Percentiles rank a stretch among this genome's conserved stretches.
These are phyloP conservation scores for Drosophila phalerata DNA, from an alignment of 2,888 invertebrate species.

Conservation along the genomic window DNA sequence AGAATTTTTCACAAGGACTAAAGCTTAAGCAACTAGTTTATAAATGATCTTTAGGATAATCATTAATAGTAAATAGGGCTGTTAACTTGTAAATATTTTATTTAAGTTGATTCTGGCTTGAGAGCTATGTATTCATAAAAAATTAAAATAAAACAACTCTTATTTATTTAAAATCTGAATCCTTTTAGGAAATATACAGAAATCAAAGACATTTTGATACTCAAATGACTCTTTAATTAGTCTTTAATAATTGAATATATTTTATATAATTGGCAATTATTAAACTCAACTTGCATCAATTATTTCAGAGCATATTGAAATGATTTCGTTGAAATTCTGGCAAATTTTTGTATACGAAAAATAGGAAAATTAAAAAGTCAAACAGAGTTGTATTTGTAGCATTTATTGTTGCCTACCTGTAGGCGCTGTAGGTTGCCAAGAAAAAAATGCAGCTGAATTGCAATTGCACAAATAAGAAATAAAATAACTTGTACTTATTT, in stretches of 20 bases:
- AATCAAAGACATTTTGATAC: neutral
- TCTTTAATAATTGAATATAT: neutral
- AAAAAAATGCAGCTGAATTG: neutral
- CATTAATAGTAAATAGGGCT: too few relatives aligned
- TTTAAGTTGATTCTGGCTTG: too few relatives aligned
- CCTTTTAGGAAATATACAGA: neutral
- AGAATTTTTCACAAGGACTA: too few relatives aligned
- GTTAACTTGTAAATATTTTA: too few relatives aligned
- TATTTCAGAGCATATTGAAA: neutral
- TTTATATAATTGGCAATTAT: neutral
- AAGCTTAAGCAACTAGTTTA: too few relatives aligned
- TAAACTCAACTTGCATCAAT: neutral
- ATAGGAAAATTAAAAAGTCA: neutral
- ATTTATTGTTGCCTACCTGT: conserved; percentile 31
- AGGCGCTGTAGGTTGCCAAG: conserved; percentile 11
- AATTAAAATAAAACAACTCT: too few relatives aligned
- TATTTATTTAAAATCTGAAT: neutral
- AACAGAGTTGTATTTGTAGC: neutral
- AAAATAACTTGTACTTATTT: conserved; percentile 56
- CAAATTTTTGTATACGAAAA: neutral
- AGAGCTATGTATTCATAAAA: too few relatives aligned
- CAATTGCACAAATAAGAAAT: conserved; percentile 27
- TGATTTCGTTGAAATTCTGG: neutral
- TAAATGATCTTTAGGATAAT: too few relatives aligned
- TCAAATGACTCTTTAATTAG: neutral